Evolutionary conservation across 2,888 invertebrate species (phyloP), one percentile per base, ranked within the genome.

Genomic region (Drosophila phalerata): DNA sequence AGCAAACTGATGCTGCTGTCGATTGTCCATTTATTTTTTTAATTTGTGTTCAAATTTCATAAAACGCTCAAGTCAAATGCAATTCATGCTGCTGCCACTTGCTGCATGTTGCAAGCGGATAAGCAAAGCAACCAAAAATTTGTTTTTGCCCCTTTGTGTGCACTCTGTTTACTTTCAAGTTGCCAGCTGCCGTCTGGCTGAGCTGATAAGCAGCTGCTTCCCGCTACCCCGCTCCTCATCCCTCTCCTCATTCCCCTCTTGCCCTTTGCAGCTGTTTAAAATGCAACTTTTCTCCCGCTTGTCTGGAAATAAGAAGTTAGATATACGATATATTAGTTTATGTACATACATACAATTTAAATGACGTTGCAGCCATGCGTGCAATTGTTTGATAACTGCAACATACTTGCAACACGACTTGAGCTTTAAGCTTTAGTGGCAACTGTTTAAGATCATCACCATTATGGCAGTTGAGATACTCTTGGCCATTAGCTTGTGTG

Each of bases 311-410:
- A 69, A 69, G 53, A 58, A 55, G 25, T 40, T 32, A 49, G 75
- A 75, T 70, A 61, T 74, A 49, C 66, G 61, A 61, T 61, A 67
- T 75, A 67, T 75, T 60, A 70, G 67, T 47, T 65, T 74, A 43
- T 63, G 58, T 34, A 43, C 49, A 80, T 58, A 67, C 43, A 80
- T 56, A 65, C 68, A 77, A 60, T 77, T 77, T 62, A 49, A 69
- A 69, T 70, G 62, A 47, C 68, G 58, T 47, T 49, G 64, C 86
- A 69, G 68, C 47, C 77, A 86, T 74, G 86, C 86, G 84, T 82
- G 84, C 86, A 80, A 65, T 74, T 74, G 74, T 70, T 85, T 69
- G 84, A 85, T 77, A 86, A 58, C 69, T 63, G 45, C 63, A 42
- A 30, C 17, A 42, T 42, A 60, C 53, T 55, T 47, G 58, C 62